phyloP scores from a whole-genome alignment of 2,888 invertebrate genomes.

The Nomada lathburiana region DNA sequence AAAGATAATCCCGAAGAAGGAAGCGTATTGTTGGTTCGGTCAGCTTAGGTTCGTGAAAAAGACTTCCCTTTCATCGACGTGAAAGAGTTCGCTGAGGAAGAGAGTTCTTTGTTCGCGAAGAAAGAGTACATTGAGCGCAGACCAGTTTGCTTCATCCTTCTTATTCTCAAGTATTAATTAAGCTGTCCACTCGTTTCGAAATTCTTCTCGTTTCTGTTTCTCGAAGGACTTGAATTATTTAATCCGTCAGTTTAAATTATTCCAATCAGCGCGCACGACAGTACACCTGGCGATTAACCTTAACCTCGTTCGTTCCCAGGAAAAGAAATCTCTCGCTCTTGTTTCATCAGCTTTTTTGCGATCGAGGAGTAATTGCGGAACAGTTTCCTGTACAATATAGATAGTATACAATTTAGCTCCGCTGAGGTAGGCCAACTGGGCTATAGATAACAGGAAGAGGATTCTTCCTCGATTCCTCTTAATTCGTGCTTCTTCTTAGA shows the following conservation, averaged over 20 bases:
- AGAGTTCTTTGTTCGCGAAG: not conserved
- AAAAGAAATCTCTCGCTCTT: not conserved
- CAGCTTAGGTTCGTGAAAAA: not conserved
- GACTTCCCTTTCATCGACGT: not conserved
- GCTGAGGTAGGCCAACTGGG: not conserved
- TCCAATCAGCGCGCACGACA: not conserved
- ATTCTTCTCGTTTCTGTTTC: too few relatives aligned
- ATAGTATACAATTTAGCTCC: not conserved
- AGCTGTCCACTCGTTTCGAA: not conserved
- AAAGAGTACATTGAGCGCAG: not conserved
- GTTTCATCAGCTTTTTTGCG: not conserved
- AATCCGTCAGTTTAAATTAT: too few relatives aligned
- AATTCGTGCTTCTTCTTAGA: not conserved
- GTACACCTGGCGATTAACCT: conserved; percentile 1
- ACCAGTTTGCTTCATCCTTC: not conserved
- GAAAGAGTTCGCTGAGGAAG: not conserved
- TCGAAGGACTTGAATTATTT: not conserved
- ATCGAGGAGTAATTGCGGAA: not conserved
- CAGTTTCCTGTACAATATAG: not conserved
- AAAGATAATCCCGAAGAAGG: not conserved
- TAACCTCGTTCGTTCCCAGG: not conserved
- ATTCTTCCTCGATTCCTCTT: not conserved
- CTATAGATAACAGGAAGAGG: not conserved
- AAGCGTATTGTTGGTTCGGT: not conserved
- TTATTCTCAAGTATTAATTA: not conserved